phyloP scores from a whole-genome alignment of 2,888 invertebrate genomes.

The Marasmarcha lunaedactyla region DNA sequence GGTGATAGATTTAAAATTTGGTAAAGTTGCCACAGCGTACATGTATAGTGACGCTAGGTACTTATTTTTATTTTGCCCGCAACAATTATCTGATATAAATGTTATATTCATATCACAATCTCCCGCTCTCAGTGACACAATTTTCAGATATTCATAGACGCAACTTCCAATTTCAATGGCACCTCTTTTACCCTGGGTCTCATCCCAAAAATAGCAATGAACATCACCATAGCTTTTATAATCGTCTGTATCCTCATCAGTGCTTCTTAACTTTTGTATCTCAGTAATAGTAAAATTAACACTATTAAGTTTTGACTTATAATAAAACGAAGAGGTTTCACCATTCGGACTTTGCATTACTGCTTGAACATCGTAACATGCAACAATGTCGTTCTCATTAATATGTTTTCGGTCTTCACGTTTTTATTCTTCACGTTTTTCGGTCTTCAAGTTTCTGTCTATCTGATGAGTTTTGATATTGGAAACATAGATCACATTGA shows the following conservation, averaged over 20 bases:
- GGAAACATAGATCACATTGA: no score
- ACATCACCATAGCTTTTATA: slow-evolving; percentile 3
- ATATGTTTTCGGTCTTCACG: neutral
- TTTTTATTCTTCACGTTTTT: no score
- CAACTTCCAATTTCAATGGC: slow-evolving; percentile 11
- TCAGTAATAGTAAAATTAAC: no score
- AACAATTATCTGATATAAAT: slow-evolving; percentile 11
- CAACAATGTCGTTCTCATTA: slow-evolving; percentile 4
- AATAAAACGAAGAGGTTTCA: slow-evolving; percentile 10
- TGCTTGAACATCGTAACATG: slow-evolving; percentile 10
- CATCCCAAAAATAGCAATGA: slow-evolving; percentile 5
- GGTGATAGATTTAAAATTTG: slow-evolving; percentile 6
- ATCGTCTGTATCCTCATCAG: slow-evolving; percentile 1
- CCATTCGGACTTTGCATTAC: slow-evolving; percentile 12
- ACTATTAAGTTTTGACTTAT: slow-evolving; percentile 11
- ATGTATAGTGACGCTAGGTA: slow-evolving; percentile 6
- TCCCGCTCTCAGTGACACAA: neutral
- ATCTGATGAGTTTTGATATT: no score
- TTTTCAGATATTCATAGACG: slow-evolving; percentile 2
- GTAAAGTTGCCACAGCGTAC: slow-evolving; percentile 8
- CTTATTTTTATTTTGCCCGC: slow-evolving; percentile 13
- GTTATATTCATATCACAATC: slow-evolving; percentile 6
- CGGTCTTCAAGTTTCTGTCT: no score
- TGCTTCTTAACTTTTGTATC: slow-evolving; percentile 5
- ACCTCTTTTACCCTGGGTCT: slow-evolving; percentile 10